Conservation (phyloP, 2,888 invertebrate genomes). For the Oscheius myriophilus region DNA sequence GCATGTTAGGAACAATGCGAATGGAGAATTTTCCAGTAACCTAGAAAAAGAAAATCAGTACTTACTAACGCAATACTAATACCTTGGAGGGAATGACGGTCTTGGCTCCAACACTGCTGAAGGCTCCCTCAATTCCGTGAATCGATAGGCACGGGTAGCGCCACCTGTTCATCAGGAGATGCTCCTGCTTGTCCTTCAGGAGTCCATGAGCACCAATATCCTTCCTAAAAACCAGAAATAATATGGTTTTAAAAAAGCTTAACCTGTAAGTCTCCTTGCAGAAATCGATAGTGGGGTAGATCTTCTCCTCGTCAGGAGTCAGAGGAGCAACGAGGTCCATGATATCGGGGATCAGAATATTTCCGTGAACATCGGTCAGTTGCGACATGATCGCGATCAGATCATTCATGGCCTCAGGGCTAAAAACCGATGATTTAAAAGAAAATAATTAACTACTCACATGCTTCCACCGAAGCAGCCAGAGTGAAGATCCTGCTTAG, state of each 20-base stretch:
- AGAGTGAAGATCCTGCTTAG: conserved; percentile 91
- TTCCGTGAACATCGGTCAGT: conserved; percentile 86
- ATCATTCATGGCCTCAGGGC: conserved; percentile 88
- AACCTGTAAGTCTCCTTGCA: conserved; percentile 75
- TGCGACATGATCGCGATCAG: conserved; percentile 85
- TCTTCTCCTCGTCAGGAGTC: conserved; percentile 72
- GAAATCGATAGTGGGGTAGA: conserved; percentile 87
- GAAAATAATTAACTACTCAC: conserved; percentile 74
- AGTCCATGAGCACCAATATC: conserved; percentile 79
- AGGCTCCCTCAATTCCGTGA: conserved; percentile 94
- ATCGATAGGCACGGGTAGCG: conserved; percentile 90
- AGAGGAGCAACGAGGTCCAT: conserved; percentile 83
- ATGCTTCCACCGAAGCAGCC: conserved; percentile 94
- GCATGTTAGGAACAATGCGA: conserved; percentile 92
- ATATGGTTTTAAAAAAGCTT: conserved; percentile 72
- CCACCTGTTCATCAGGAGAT: conserved; percentile 93
- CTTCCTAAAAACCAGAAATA: conserved; percentile 76
- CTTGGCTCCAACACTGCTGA: conserved; percentile 89
- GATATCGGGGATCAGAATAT: conserved; percentile 79
- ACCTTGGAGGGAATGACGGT: conserved; percentile 75
- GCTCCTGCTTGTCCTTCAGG: conserved; percentile 79
- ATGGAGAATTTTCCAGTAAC: conserved; percentile 97
- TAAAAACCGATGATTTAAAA: conserved; percentile 28
- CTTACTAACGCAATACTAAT: not conserved
- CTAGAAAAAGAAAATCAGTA: conserved; percentile 74